Base-by-base conservation (phyloP, 2,113 vertebrate species). In the Nothobranchius kuhntae region DNA sequence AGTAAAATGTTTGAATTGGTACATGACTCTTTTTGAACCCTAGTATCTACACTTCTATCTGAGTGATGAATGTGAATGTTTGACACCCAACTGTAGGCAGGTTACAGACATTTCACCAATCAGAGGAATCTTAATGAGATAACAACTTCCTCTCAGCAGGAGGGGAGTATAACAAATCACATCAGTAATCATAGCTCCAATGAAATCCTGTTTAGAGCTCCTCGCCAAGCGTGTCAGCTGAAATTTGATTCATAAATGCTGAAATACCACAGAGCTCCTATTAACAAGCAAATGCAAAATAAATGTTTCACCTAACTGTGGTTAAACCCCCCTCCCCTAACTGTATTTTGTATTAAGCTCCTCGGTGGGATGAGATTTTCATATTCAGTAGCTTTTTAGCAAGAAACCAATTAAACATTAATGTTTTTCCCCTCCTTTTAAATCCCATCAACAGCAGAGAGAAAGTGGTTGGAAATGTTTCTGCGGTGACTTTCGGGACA, bases 141-240 rank as follows among this genome's bases (percentile, higher is more conserved):
- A 77, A 85, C 83, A 73, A 81, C 83, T 84, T 81, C 42, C 11
- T 58, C 12, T 44, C 65, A 80, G 80, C 72, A 88, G 73, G 73
- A 81, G 74, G 63, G 42, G 65, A 73, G 83, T 89, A 88, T 89
- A 90, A 69, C 77, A 70, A 89, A 77, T 91, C 82, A 73, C 84
- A 88, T 89, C 84, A 87, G 86, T 87, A 88, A 88, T 90, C 89
- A 89, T 61, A 78, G 72, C 68, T 76, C 61, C 58, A 74, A 83
- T 73, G 54, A 87, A 91, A 90, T 90, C 88, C 85, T 86, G 84
- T 89, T 87, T 87, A 73, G 87, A 83, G 73, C 74, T 14, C 73
- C 86, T 87, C 76, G 82, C 78, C 80, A 90, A 87, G 83, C 85
- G 71, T 89, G 85, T 88, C 85, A 79, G 79, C 81, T 89, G 77